Conservation (phyloP, 2,797 vertebrate genomes). For the Bradypodion pumilum region DNA sequence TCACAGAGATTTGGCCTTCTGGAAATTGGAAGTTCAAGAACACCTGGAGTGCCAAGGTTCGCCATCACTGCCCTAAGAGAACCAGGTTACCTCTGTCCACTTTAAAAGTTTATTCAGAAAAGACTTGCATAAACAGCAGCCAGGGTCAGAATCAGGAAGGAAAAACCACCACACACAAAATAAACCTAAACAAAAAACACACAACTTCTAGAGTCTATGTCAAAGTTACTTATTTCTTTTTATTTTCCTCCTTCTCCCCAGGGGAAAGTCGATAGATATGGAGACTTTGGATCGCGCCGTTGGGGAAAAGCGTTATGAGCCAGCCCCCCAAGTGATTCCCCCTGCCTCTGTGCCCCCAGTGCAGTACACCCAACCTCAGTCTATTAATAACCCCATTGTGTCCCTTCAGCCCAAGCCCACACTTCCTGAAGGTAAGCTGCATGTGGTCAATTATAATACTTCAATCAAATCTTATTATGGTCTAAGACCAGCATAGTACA, state of each 20-base stretch:
- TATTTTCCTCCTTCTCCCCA: slow-evolving; percentile 60
- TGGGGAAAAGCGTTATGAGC: slow-evolving; percentile 90
- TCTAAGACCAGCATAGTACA: too few relatives aligned
- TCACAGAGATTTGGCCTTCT: too few relatives aligned
- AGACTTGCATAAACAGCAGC: too few relatives aligned
- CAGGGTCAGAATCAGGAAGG: not conserved
- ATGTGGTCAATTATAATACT: too few relatives aligned
- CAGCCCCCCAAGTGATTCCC: slow-evolving; percentile 82
- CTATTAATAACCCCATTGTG: slow-evolving; percentile 67
- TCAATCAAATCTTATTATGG: too few relatives aligned
- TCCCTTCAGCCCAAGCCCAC: slow-evolving; percentile 87
- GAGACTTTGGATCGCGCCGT: slow-evolving; percentile 86
- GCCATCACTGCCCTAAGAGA: too few relatives aligned
- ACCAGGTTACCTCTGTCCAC: too few relatives aligned
- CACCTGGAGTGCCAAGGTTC: too few relatives aligned
- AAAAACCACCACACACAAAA: not conserved
- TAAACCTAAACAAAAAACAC: too few relatives aligned
- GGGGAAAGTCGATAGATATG: slow-evolving; percentile 78
- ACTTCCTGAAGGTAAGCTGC: slow-evolving; percentile 82
- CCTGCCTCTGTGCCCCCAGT: slow-evolving; percentile 79
- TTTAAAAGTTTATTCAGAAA: not conserved
- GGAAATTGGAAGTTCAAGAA: too few relatives aligned
- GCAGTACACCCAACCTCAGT: slow-evolving; percentile 85
- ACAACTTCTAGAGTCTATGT: too few relatives aligned
- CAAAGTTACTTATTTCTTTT: not conserved